Percentiles rank a stretch among this genome's conserved stretches.
Evolutionary conservation across 1,140 invertebrate species (phyloP).

Genomic region (Pseudomyrmex gracilis): DNA sequence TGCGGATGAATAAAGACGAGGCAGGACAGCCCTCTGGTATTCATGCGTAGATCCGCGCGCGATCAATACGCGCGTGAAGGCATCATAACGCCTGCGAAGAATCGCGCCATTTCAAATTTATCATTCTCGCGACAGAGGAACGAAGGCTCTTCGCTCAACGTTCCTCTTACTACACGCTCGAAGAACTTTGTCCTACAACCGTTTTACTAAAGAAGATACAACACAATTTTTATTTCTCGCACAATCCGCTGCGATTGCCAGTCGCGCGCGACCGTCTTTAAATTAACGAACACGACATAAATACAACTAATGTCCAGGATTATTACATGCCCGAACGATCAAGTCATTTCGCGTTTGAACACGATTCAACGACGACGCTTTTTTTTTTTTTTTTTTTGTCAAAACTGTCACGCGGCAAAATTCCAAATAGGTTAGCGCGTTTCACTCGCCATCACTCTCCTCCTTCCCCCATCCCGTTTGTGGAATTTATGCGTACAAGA

Average conservation of each 20-base stretch:
- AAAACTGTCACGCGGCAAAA: background rate
- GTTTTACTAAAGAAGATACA: no score
- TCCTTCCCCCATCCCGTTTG: background rate
- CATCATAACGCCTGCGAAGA: slow-evolving; percentile 17
- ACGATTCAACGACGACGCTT: background rate
- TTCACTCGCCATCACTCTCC: background rate
- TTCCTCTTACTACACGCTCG: background rate
- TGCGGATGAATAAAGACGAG: slow-evolving; percentile 32
- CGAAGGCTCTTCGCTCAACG: background rate
- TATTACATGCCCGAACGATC: background rate
- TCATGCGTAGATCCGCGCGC: slow-evolving; percentile 24
- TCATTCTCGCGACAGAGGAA: background rate
- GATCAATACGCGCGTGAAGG: slow-evolving; percentile 22
- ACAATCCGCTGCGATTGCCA: background rate
- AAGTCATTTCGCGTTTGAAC: background rate
- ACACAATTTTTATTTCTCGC: no score
- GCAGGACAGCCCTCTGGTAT: background rate
- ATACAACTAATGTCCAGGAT: background rate
- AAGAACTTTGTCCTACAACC: background rate
- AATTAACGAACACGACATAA: background rate
- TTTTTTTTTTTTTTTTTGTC: no score
- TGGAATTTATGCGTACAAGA: slow-evolving; percentile 16
- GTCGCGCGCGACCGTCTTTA: background rate
- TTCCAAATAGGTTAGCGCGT: background rate
- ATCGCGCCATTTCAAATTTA: slow-evolving; percentile 20